phyloP scores from a whole-genome alignment of 2,888 invertebrate genomes.

The Nycteola revayana region DNA sequence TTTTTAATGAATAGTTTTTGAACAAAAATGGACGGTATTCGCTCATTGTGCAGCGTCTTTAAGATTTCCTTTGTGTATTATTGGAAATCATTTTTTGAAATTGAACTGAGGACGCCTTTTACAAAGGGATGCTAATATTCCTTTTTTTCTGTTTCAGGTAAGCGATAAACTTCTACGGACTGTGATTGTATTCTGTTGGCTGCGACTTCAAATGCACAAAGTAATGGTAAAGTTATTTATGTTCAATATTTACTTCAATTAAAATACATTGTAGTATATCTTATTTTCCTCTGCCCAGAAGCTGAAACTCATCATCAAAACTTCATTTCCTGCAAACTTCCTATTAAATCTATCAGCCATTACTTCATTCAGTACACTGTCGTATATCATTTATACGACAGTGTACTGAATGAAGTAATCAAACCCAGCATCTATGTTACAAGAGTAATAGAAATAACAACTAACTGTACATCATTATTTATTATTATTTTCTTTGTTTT shows the following conservation, averaged over 20 bases:
- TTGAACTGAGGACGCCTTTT: slow-evolving; percentile 3
- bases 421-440: slow-evolving; percentile 21
- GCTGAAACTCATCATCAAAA: no score
- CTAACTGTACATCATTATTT: no score
- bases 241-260: no score
- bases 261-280: no score
- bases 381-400: slow-evolving; percentile 14
- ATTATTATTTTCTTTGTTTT: not conserved
- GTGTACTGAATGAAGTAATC: slow-evolving; percentile 29
- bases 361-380: no score
- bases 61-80: slow-evolving; percentile 18
- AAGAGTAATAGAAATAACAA: slow-evolving; percentile 9
- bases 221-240: no score
- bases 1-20: slow-evolving; percentile 47
- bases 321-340: not conserved
- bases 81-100: slow-evolving; percentile 14
- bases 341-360: slow-evolving; percentile 22
- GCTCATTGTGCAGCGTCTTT: slow-evolving; percentile 18
- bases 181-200: no score
- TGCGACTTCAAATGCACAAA: no score
- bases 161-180: no score
- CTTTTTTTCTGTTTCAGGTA: not conserved
- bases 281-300: no score
- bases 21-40: slow-evolving; percentile 28
- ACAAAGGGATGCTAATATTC: not conserved